These are phyloP conservation scores for Dioctria linearis DNA, from an alignment of 2,888 invertebrate genomes.

Conservation along the genomic window DNA sequence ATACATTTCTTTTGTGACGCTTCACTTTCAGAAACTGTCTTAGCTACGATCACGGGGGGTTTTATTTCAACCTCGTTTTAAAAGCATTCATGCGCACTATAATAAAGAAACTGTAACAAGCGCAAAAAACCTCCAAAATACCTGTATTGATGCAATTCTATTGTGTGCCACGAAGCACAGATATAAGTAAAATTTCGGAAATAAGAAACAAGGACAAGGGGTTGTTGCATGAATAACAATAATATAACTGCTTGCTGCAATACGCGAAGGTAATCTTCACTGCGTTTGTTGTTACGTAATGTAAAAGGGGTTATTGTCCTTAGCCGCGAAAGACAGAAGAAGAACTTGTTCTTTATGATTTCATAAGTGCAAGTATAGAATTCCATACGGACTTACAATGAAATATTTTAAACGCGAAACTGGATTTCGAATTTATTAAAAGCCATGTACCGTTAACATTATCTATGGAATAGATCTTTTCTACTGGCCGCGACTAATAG, in stretches of 20 bases:
- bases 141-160: conserved; percentile 54
- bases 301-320: conserved; percentile 39
- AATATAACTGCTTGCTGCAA: neutral
- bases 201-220: conserved; percentile 35
- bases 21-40: conserved; percentile 14
- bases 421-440: conserved; percentile 10
- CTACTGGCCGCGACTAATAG: neutral
- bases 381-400: neutral
- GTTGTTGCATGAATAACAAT: conserved; percentile 24
- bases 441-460: neutral
- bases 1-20: conserved; percentile 14
- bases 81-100: conserved; percentile 36
- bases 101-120: conserved; percentile 46
- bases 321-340: conserved; percentile 7
- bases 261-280: neutral
- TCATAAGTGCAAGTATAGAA: neutral
- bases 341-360: conserved; percentile 17
- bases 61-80: conserved; percentile 27
- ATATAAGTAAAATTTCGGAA: conserved; percentile 25
- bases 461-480: neutral
- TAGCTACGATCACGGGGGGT: conserved; percentile 28
- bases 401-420: conserved; percentile 24
- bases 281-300: conserved; percentile 13
- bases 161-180: conserved; percentile 19
- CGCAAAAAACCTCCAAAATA: conserved; percentile 50